Percentiles rank a stretch among this genome's conserved stretches.
phyloP scores from a whole-genome alignment of 2,888 invertebrate genomes.

The Lypha dubia region DNA sequence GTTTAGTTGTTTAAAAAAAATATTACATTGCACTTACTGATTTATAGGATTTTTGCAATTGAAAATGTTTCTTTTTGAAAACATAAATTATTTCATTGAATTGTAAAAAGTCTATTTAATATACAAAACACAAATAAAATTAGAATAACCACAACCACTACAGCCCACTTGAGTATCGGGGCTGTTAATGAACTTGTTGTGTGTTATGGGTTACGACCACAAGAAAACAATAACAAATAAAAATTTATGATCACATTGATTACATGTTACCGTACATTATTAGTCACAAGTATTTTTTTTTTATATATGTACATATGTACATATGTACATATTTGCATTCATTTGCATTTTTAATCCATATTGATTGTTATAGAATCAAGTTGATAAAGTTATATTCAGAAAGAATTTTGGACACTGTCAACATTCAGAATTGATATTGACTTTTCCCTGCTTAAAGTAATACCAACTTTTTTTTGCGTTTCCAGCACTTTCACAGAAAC shows the following conservation, averaged over 20 bases:
- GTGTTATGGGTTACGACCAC: not conserved
- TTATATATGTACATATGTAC: no score
- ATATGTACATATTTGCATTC: no score
- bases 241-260: not conserved
- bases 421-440: no score
- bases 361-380: no score
- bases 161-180: slow-evolving; percentile 22
- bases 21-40: not conserved
- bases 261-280: not conserved
- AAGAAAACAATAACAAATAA: slow-evolving; percentile 14
- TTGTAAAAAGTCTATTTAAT: slow-evolving; percentile 9
- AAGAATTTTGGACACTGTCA: no score
- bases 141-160: slow-evolving; percentile 14
- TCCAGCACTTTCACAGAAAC: no score
- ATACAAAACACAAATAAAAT: slow-evolving; percentile 21
- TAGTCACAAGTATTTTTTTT: no score
- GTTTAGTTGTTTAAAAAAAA: no score
- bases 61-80: not conserved
- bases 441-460: no score
- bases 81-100: slow-evolving; percentile 5
- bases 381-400: no score
- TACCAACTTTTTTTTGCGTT: no score
- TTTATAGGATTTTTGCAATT: not conserved
- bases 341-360: no score
- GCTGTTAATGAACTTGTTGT: slow-evolving; percentile 60